Evolutionary conservation across 2,888 invertebrate species (phyloP).

Genomic region (Mythimna albipuncta): DNA sequence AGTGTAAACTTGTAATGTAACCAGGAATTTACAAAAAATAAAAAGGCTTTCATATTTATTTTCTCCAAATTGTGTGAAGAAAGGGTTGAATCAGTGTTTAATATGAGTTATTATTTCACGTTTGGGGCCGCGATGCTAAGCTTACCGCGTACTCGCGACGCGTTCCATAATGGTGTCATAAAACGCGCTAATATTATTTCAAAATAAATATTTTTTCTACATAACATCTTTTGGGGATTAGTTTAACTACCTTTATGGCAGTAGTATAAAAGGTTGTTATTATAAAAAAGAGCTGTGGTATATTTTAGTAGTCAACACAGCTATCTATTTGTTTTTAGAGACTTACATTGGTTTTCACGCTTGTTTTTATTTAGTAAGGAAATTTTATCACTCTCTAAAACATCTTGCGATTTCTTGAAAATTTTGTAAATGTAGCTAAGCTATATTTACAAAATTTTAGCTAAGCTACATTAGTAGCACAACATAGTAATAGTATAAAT

Average conservation of each 20-base stretch:
- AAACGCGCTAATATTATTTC: slow-evolving; percentile 16
- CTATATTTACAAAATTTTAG: no score
- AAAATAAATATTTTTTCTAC: neutral
- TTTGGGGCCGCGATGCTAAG: slow-evolving; percentile 32
- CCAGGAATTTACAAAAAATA: neutral
- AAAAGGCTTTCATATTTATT: neutral
- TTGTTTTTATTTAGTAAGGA: no score
- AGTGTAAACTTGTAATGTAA: neutral
- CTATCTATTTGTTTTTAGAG: no score
- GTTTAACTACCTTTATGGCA: neutral
- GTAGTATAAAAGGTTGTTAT: neutral
- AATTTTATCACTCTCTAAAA: no score
- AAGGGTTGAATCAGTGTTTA: slow-evolving; percentile 28
- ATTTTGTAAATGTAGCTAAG: no score
- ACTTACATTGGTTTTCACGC: no score
- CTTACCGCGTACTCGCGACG: slow-evolving; percentile 33
- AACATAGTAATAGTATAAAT: no score
- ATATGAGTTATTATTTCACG: slow-evolving; percentile 45
- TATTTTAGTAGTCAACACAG: no score
- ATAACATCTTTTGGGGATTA: neutral
- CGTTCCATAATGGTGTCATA: slow-evolving; percentile 54
- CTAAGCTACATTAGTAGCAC: no score
- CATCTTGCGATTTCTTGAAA: neutral
- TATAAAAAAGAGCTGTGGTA: neutral
- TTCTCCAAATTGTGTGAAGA: slow-evolving; percentile 3